Conservation (phyloP, 2,113 vertebrate species). For the Columbina picui region DNA sequence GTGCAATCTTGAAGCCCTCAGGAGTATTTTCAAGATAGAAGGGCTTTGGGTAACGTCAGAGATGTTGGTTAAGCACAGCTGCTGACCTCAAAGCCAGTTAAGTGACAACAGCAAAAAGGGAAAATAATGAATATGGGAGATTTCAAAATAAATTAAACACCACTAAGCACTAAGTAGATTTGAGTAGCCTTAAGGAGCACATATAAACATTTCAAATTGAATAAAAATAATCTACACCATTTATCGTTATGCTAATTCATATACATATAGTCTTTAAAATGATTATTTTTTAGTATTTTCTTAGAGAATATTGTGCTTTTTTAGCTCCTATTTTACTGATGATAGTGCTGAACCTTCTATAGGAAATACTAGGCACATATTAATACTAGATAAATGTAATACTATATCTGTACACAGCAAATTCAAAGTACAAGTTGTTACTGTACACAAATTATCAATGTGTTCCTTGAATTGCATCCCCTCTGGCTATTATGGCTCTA, state of each 20-base stretch:
- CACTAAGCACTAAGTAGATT: background rate
- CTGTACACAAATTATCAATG: background rate
- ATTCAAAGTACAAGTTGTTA: slow-evolving; percentile 17
- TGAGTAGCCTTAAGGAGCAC: background rate
- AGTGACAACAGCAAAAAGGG: background rate
- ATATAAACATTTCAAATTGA: background rate
- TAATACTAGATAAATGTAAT: slow-evolving; percentile 22
- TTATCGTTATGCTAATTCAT: background rate
- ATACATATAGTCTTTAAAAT: background rate
- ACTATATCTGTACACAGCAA: slow-evolving; percentile 3
- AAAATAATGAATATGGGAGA: background rate
- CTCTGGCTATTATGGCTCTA: background rate
- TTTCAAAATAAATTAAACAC: background rate
- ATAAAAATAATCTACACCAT: background rate
- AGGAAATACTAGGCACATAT: slow-evolving; percentile 1
- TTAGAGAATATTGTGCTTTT: background rate
- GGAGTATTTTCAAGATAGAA: background rate
- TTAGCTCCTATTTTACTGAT: background rate
- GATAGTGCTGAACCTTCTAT: background rate
- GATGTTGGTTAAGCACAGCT: background rate
- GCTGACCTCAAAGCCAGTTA: background rate
- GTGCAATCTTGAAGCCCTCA: background rate
- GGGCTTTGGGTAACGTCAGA: background rate
- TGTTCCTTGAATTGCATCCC: slow-evolving; percentile 14
- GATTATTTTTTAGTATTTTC: background rate